Conservation (phyloP, 2,797 vertebrate genomes). For the Poeciliopsis gracilis region DNA sequence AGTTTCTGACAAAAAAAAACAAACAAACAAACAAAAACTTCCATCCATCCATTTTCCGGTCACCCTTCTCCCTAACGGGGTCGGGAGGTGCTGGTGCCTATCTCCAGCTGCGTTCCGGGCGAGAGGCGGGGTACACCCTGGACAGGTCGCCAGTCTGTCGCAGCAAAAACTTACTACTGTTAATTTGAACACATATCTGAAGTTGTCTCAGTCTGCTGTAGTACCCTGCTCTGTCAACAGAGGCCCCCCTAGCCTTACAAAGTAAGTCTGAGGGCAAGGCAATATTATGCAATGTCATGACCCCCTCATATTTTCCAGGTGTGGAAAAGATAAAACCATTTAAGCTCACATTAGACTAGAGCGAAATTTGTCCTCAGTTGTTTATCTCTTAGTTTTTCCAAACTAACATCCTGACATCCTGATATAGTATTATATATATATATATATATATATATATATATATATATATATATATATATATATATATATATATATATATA, state of each 20-base stretch:
- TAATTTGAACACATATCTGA: background rate
- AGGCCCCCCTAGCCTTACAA: slow-evolving; percentile 12
- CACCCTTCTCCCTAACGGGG: no score
- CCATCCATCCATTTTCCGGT: no score
- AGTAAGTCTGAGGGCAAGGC: background rate
- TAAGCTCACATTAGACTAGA: background rate
- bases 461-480: no score
- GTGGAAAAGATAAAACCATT: background rate
- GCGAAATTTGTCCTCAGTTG: background rate
- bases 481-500: no score
- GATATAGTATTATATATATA: no score
- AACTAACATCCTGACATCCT: background rate
- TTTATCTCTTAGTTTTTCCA: background rate
- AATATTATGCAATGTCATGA: background rate
- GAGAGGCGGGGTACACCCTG: no score
- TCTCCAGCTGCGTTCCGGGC: no score
- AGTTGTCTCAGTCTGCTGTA: slow-evolving; percentile 3
- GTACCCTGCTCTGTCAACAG: slow-evolving; percentile 41
- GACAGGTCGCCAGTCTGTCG: no score
- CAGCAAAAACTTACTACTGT: background rate
- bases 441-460: no score
- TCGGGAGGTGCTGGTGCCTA: no score
- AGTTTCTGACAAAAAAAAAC: background rate
- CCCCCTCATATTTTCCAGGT: background rate
- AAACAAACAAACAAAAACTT: background rate